Evolutionary conservation across 1,140 invertebrate species (phyloP).

Genomic region (Venturia canescens): DNA sequence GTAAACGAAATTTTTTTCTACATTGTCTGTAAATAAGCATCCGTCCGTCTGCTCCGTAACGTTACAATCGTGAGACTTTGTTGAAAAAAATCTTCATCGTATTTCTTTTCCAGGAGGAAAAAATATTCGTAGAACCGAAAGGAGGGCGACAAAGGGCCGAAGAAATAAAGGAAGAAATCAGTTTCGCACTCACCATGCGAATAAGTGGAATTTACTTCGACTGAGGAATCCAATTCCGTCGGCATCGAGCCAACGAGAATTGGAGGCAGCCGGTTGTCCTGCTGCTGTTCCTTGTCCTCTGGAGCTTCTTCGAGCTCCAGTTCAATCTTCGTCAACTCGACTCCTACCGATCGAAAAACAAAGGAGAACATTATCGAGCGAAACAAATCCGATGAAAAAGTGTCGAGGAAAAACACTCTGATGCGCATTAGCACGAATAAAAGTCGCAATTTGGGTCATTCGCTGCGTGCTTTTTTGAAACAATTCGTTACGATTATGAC

Average conservation of each 20-base stretch:
- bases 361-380: conserved; percentile 31
- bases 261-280: conserved; percentile 56
- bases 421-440: no score
- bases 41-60: no score
- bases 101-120: no score
- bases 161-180: conserved; percentile 10
- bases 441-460: no score
- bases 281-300: conserved; percentile 57
- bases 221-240: conserved; percentile 63
- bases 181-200: conserved; percentile 60
- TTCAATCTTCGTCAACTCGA: conserved; percentile 72
- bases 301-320: conserved; percentile 71
- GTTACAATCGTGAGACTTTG: no score
- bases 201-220: conserved; percentile 70
- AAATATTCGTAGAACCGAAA: no score
- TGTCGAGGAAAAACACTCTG: background rate
- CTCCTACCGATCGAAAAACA: conserved; percentile 49
- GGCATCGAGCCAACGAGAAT: conserved; percentile 66
- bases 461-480: no score
- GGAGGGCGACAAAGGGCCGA: background rate
- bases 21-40: no score
- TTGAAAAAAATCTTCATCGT: no score
- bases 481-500: no score
- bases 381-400: conserved; percentile 7
- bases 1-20: no score